phyloP scores from a whole-genome alignment of 1,140 invertebrate species.

The Drosophila tsacasi region DNA sequence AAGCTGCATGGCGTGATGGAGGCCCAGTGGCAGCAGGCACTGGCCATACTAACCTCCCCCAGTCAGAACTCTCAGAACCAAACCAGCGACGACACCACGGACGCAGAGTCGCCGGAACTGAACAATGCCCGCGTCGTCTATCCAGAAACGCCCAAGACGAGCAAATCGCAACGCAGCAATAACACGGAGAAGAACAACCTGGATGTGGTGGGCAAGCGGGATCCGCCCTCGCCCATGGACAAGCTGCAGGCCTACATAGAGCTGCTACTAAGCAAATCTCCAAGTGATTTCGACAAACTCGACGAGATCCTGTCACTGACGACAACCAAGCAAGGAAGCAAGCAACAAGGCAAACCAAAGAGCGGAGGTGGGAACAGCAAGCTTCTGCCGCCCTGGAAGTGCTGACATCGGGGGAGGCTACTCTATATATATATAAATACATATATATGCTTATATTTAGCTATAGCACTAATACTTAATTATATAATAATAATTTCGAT shows the following conservation, averaged over 20 bases:
- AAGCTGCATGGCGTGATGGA: conserved; percentile 92
- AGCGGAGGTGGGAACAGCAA: conserved; percentile 56
- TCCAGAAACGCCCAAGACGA: conserved; percentile 74
- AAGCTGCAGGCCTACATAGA: conserved; percentile 83
- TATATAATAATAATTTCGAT: background rate
- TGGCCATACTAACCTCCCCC: conserved; percentile 89
- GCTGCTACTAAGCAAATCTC: conserved; percentile 79
- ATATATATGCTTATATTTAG: conserved; percentile 24
- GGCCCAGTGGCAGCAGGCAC: conserved; percentile 91
- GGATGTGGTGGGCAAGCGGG: conserved; percentile 60
- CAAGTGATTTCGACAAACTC: conserved; percentile 80
- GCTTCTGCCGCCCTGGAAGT: conserved; percentile 81
- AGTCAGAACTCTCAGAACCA: conserved; percentile 40
- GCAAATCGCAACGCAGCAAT: conserved; percentile 67
- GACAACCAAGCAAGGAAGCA: conserved; percentile 26
- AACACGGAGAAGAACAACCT: conserved; percentile 73
- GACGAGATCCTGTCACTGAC: conserved; percentile 72
- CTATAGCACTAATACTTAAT: background rate
- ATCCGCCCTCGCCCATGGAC: conserved; percentile 75
- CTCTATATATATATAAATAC: background rate
- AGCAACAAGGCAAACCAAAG: conserved; percentile 36
- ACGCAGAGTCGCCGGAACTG: conserved; percentile 57
- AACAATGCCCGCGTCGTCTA: conserved; percentile 66
- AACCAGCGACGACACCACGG: conserved; percentile 49
- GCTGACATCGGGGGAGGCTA: conserved; percentile 43